phyloP scores from a whole-genome alignment of 2,113 vertebrate genomes.

The Eurystomus gularis region DNA sequence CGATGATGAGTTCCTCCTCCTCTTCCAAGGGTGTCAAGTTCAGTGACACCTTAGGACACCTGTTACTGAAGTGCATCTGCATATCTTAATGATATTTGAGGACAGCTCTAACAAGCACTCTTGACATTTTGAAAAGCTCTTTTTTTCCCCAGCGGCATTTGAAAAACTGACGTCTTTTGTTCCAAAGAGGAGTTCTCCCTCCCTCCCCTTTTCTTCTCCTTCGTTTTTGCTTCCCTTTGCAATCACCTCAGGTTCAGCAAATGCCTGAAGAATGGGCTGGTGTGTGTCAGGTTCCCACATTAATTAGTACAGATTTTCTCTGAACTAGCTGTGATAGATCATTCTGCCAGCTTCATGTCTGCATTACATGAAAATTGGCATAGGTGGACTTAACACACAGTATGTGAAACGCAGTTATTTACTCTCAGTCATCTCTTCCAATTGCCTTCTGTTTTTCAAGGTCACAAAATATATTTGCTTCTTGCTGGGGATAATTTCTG shows the following conservation, averaged over 20 bases:
- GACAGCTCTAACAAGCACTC: not conserved
- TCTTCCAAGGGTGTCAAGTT: not conserved
- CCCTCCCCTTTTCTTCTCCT: conserved; percentile 35
- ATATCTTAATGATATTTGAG: conserved; percentile 14
- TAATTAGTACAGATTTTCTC: conserved; percentile 55
- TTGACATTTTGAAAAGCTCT: conserved; percentile 26
- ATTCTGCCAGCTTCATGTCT: not conserved
- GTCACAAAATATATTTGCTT: conserved; percentile 40
- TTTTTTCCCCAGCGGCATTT: not conserved
- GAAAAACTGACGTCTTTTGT: conserved; percentile 41
- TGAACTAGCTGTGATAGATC: conserved; percentile 34
- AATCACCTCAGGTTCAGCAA: conserved; percentile 32
- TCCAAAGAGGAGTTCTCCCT: conserved; percentile 2
- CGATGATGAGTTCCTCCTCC: not conserved
- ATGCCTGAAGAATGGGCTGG: conserved; percentile 29
- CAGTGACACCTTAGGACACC: not conserved
- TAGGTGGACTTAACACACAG: not conserved
- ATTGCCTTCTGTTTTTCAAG: conserved; percentile 27
- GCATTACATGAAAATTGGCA: not conserved
- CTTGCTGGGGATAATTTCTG: conserved; percentile 19
- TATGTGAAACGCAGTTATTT: conserved; percentile 35
- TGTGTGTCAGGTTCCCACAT: conserved; percentile 35
- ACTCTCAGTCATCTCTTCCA: conserved; percentile 21
- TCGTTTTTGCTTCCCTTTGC: conserved; percentile 19
- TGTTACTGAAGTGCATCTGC: conserved; percentile 21